A percentile compares a stretch with the other conserved stretches of the same genome.
Conservation (phyloP, 2,113 vertebrate genomes). For the Dasypus novemcinctus region DNA sequence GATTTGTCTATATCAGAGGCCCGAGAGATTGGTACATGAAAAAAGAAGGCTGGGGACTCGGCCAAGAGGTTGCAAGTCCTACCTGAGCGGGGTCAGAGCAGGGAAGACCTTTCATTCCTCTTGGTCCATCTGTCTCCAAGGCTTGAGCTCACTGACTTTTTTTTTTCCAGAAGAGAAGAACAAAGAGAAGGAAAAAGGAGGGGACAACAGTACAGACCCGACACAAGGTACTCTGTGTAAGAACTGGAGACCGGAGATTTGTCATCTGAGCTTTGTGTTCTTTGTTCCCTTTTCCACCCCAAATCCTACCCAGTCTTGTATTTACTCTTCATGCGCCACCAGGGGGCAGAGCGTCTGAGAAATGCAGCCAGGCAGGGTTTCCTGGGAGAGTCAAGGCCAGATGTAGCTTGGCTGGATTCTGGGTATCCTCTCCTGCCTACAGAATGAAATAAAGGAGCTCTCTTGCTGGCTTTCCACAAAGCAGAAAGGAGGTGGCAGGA, state of each 20-base stretch:
- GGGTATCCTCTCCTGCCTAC: neutral
- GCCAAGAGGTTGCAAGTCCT: neutral
- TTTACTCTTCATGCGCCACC: neutral
- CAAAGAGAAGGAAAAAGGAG: constrained; percentile 82
- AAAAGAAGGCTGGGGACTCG: neutral
- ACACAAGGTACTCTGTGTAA: constrained; percentile 79
- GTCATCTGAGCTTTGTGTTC: neutral
- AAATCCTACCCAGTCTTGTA: constrained; percentile 54
- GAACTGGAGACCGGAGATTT: neutral
- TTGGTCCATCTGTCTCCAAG: neutral
- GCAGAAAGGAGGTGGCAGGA: neutral
- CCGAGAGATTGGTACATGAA: neutral
- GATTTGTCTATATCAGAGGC: neutral
- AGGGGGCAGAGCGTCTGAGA: neutral
- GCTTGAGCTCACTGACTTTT: neutral
- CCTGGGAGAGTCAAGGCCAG: neutral
- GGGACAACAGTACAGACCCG: constrained; percentile 77
- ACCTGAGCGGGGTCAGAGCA: neutral
- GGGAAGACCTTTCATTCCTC: neutral
- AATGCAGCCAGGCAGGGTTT: neutral
- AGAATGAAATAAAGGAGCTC: neutral
- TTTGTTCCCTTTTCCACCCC: neutral
- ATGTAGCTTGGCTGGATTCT: neutral
- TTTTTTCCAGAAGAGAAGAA: constrained; percentile 84
- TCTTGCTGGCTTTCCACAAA: neutral